phyloP scores from a whole-genome alignment of 2,113 vertebrate genomes.

The Scalopus aquaticus region DNA sequence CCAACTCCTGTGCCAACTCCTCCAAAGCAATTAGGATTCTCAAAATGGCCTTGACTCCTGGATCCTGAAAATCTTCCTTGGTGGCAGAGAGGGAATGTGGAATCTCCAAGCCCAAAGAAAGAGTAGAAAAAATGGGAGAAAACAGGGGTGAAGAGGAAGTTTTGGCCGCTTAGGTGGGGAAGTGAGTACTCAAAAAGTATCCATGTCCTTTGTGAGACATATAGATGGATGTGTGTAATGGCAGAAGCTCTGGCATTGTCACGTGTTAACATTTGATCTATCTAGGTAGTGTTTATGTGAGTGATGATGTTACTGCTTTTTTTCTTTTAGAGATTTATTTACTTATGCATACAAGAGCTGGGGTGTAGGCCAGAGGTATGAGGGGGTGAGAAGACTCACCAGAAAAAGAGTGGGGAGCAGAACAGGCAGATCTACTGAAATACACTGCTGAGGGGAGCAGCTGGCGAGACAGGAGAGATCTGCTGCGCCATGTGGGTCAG shows the following conservation, averaged over 20 bases:
- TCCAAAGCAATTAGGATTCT: not conserved
- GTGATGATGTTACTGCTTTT: no score
- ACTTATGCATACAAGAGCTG: no score
- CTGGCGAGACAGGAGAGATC: no score
- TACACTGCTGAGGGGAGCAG: no score
- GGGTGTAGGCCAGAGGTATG: no score
- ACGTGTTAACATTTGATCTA: not conserved
- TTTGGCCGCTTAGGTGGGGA: not conserved
- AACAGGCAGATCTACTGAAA: no score
- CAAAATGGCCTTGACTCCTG: not conserved
- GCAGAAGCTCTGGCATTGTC: not conserved
- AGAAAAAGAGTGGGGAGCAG: no score
- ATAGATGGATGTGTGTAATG: not conserved
- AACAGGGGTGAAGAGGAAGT: not conserved
- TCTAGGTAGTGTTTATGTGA: not conserved
- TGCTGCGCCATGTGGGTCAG: no score
- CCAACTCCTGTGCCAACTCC: not conserved
- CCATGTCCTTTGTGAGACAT: not conserved
- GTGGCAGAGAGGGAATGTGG: not conserved
- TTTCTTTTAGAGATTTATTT: no score
- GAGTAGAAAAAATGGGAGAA: not conserved
- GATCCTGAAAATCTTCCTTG: not conserved
- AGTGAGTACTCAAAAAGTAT: not conserved
- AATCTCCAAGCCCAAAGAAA: not conserved
- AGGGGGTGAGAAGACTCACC: no score